Evolutionary conservation across 2,797 vertebrate species (phyloP).

Genomic region (Eupleurogrammus muticus): DNA sequence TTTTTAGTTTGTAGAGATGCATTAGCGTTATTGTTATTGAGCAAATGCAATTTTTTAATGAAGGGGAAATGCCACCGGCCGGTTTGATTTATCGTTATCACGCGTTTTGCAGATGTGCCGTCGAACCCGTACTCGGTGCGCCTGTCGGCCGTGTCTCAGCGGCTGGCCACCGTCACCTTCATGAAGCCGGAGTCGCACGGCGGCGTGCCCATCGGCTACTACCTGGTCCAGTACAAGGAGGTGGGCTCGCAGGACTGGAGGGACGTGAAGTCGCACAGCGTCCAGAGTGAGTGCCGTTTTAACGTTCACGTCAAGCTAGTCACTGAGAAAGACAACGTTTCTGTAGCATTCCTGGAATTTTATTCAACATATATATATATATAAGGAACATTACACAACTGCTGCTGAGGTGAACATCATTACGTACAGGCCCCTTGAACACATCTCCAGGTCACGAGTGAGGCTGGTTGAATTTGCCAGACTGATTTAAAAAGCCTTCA

Average conservation of each 20-base stretch:
- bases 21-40: neutral
- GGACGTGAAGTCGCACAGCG: slow-evolving; percentile 92
- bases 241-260: slow-evolving; percentile 92
- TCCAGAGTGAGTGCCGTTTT: slow-evolving; percentile 91
- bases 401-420: neutral
- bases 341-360: no score
- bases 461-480: neutral
- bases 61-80: neutral
- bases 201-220: slow-evolving; percentile 96
- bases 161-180: slow-evolving; percentile 93
- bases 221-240: slow-evolving; percentile 96
- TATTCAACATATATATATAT: no score
- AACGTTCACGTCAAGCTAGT: neutral
- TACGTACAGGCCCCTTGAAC: neutral
- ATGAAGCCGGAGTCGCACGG: slow-evolving; percentile 97
- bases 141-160: slow-evolving; percentile 93
- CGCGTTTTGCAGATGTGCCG: slow-evolving; percentile 90
- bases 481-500: slow-evolving; percentile 16
- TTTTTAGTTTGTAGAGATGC: neutral
- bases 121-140: slow-evolving; percentile 94
- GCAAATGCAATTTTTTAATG: neutral
- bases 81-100: slow-evolving; percentile 2
- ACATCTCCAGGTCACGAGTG: neutral
- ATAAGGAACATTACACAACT: neutral
- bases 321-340: neutral